Conservation (phyloP, 1,140 invertebrate species). For the Bombus polaris region DNA sequence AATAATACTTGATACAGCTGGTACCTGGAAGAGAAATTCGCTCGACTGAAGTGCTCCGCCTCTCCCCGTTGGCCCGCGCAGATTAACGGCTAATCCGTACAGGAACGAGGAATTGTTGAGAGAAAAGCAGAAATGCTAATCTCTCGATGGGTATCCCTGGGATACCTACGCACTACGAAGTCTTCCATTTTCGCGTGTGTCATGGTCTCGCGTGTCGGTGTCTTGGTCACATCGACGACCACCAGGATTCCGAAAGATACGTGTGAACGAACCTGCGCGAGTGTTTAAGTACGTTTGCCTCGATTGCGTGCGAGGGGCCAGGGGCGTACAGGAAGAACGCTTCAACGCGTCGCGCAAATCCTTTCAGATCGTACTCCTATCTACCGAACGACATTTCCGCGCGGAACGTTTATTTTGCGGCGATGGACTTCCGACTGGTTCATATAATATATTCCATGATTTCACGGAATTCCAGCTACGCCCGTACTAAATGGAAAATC, state of each 20-base stretch:
- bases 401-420: constrained; percentile 63
- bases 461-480: constrained; percentile 15
- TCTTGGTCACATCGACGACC: constrained; percentile 50
- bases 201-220: constrained; percentile 32
- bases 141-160: constrained; percentile 81
- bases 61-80: constrained; percentile 64
- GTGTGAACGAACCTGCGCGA: constrained; percentile 18
- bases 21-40: constrained; percentile 65
- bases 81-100: constrained; percentile 82
- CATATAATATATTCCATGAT: constrained; percentile 28
- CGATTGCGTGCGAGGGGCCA: constrained; percentile 64
- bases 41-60: constrained; percentile 64
- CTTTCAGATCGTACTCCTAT: constrained; percentile 68
- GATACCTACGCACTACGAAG: constrained; percentile 66
- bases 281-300: constrained; percentile 76
- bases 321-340: constrained; percentile 61
- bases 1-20: constrained; percentile 78
- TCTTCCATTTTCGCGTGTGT: constrained; percentile 48
- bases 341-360: constrained; percentile 76
- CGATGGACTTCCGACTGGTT: constrained; percentile 39
- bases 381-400: constrained; percentile 56
- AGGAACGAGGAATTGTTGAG: constrained; percentile 81
- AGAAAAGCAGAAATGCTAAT: constrained; percentile 83
- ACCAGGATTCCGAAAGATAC: background rate
- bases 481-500: background rate